Evolutionary conservation across 1,140 invertebrate genomes (phyloP).

Genomic region (Rhagoletis zephyria): DNA sequence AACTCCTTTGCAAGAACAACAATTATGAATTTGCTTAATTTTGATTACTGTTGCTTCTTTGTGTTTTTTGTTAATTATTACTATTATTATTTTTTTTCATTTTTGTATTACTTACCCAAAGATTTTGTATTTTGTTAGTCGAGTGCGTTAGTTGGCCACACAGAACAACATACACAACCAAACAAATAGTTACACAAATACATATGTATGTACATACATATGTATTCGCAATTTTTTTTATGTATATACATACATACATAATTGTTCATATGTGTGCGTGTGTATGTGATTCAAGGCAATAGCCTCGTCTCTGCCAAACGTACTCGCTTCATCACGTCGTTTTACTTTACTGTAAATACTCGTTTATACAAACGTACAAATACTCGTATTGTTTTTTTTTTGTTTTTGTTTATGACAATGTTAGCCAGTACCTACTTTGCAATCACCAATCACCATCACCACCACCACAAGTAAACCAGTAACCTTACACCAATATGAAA

Average conservation of each 20-base stretch:
- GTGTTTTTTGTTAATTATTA: not conserved
- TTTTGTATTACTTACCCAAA: not conserved
- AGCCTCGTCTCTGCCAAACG: not conserved
- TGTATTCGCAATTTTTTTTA: not conserved
- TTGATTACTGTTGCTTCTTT: not conserved
- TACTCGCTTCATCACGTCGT: not conserved
- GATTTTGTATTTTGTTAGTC: constrained; percentile 44
- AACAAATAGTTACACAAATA: not conserved
- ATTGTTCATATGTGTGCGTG: not conserved
- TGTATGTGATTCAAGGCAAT: constrained; percentile 10
- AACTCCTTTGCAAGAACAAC: constrained; percentile 31
- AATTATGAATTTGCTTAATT: constrained; percentile 18
- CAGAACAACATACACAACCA: not conserved
- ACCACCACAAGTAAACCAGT: not conserved
- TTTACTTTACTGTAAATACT: constrained; percentile 16
- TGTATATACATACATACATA: not conserved
- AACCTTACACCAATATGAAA: not conserved
- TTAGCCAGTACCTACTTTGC: constrained; percentile 15
- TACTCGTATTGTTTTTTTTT: not conserved
- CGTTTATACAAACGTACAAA: not conserved
- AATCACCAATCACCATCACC: constrained; percentile 21
- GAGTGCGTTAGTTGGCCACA: constrained; percentile 27
- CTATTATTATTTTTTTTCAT: not conserved
- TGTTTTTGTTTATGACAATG: not conserved
- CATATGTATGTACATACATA: not conserved